Percentiles rank a stretch among this genome's conserved stretches.
Evolutionary conservation across 1,140 invertebrate species (phyloP).

Genomic region (Drosophila ficusphila): DNA sequence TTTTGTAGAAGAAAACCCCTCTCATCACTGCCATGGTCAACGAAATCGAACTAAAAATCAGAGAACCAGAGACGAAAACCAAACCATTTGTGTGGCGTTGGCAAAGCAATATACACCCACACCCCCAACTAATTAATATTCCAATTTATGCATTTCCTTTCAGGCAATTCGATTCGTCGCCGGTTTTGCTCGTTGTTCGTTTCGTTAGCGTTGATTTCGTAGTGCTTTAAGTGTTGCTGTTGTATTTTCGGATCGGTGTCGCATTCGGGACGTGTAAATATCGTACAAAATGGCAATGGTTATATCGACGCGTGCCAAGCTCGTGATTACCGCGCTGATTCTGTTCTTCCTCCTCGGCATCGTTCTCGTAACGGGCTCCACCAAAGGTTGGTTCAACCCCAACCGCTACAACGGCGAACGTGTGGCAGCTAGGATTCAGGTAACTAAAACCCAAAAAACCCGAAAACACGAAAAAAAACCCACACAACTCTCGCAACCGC

Average conservation of each 20-base stretch:
- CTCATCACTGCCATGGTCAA: conserved; percentile 6
- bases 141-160: conserved; percentile 56
- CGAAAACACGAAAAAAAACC: no score
- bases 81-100: conserved; percentile 65
- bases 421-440: conserved; percentile 84
- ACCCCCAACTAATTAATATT: conserved; percentile 52
- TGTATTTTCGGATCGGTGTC: conserved; percentile 11
- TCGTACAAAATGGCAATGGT: conserved; percentile 86
- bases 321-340: conserved; percentile 85
- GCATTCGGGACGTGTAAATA: conserved; percentile 36
- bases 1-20: background rate
- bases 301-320: conserved; percentile 86
- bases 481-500: conserved; percentile 1
- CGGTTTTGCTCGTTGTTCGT: conserved; percentile 13
- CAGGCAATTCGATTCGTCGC: conserved; percentile 64
- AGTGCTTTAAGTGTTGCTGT: conserved; percentile 38
- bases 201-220: conserved; percentile 32
- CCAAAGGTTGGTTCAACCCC: conserved; percentile 85
- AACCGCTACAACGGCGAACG: conserved; percentile 83
- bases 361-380: conserved; percentile 85
- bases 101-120: conserved; percentile 16
- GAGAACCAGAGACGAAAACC: conserved; percentile 24
- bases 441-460: conserved; percentile 55
- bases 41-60: conserved; percentile 11
- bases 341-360: conserved; percentile 85